phyloP scores from a whole-genome alignment of 2,113 vertebrate genomes.

The Vulpes lagopus region DNA sequence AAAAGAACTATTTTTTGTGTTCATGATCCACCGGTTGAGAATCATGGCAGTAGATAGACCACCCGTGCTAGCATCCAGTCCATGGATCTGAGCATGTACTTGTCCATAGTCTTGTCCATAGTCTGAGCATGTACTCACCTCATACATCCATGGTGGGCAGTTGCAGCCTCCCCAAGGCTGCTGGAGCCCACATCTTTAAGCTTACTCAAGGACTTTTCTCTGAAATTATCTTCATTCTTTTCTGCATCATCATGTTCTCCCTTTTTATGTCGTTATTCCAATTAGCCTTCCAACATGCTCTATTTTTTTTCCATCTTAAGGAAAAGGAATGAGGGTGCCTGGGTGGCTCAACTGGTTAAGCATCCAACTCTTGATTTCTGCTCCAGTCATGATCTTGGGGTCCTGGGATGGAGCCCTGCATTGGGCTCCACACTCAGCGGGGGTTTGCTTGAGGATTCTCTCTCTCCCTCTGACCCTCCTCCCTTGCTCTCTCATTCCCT shows the following conservation, averaged over 20 bases:
- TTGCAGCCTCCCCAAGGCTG: neutral
- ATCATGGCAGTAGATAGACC: neutral
- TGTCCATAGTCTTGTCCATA: neutral
- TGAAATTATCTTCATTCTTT: neutral
- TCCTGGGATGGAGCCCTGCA: neutral
- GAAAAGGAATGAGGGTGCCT: too few species aligned
- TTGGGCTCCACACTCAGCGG: neutral
- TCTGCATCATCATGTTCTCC: neutral
- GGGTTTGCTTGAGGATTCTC: neutral
- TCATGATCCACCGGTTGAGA: neutral
- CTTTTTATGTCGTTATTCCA: neutral
- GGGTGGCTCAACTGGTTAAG: too few species aligned
- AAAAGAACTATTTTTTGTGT: neutral
- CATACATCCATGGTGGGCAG: too few species aligned
- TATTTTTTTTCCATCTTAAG: neutral
- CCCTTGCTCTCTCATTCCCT: neutral
- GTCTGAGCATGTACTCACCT: too few species aligned
- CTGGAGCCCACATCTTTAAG: neutral
- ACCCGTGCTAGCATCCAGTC: too few species aligned
- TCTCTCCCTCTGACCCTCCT: neutral
- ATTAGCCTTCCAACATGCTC: neutral
- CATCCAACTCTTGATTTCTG: neutral
- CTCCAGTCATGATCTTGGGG: neutral
- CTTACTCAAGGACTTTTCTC: neutral
- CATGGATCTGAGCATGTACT: neutral